phyloP scores from a whole-genome alignment of 2,888 invertebrate species.

The Empis stercorea region DNA sequence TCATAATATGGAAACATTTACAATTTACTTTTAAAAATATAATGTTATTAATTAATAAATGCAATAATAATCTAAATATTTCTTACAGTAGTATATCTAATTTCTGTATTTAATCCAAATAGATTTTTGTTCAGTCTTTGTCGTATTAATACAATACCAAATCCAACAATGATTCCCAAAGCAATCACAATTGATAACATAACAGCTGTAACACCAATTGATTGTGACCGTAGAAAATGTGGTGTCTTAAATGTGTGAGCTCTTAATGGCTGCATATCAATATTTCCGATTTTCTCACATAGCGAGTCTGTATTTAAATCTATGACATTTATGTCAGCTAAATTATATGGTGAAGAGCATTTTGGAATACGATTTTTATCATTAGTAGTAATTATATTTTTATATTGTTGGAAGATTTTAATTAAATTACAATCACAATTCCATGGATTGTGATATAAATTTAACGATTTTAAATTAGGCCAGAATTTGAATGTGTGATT shows the following conservation, averaged over 20 bases:
- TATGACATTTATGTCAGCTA: constrained; percentile 24
- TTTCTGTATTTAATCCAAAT: no score
- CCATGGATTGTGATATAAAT: constrained; percentile 51
- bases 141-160: neutral
- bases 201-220: no score
- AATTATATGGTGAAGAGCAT: constrained; percentile 28
- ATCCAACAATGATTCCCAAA: constrained; percentile 15
- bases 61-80: no score
- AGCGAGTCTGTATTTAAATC: constrained; percentile 19
- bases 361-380: constrained; percentile 17
- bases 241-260: neutral
- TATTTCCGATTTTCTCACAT: constrained; percentile 4
- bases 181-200: no score
- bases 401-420: constrained; percentile 23
- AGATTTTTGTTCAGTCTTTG: no score
- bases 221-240: constrained; percentile 2
- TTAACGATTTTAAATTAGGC: constrained; percentile 40
- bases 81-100: no score
- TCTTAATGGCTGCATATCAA: neutral
- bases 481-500: constrained; percentile 18
- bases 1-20: no score
- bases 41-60: no score
- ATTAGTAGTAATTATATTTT: neutral
- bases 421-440: constrained; percentile 44
- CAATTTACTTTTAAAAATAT: no score